phyloP scores from a whole-genome alignment of 2,888 invertebrate genomes.

The Campopleginae sp. region DNA sequence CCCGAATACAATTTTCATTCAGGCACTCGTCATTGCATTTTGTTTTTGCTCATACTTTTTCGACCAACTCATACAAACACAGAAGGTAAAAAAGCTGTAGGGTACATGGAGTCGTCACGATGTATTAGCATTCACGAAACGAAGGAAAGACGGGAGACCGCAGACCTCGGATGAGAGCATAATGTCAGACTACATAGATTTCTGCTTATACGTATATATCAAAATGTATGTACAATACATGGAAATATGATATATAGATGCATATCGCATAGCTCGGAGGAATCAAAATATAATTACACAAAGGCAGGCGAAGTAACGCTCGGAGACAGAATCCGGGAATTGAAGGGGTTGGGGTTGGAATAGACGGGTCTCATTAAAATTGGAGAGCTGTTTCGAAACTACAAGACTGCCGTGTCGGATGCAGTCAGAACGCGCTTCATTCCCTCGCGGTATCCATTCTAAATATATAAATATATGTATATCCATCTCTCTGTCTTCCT shows the following conservation, averaged over 20 bases:
- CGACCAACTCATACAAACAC: constrained; percentile 3
- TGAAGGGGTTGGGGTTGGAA: constrained; percentile 70
- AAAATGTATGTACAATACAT: constrained; percentile 8
- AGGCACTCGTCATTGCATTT: background rate
- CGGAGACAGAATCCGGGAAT: constrained; percentile 79
- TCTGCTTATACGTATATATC: background rate
- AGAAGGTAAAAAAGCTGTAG: constrained; percentile 29
- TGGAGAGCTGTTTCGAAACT: constrained; percentile 83
- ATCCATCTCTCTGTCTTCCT: background rate
- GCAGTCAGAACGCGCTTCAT: constrained; percentile 73
- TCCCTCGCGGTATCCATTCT: constrained; percentile 51
- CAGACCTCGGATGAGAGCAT: constrained; percentile 35
- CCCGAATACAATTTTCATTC: background rate
- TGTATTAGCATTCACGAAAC: constrained; percentile 79
- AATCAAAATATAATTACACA: constrained; percentile 82
- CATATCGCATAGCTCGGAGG: constrained; percentile 67
- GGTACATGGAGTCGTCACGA: constrained; percentile 68
- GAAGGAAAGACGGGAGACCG: constrained; percentile 71
- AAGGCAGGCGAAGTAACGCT: constrained; percentile 79
- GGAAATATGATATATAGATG: constrained; percentile 12
- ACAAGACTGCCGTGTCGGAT: constrained; percentile 82
- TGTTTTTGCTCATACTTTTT: constrained; percentile 14
- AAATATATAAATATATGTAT: constrained; percentile 31
- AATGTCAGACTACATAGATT: constrained; percentile 40
- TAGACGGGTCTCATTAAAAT: constrained; percentile 84